A percentile compares a stretch with the other conserved stretches of the same genome.
Conservation (phyloP, 2,113 vertebrate genomes). For the Chlorodrepanis virens region DNA sequence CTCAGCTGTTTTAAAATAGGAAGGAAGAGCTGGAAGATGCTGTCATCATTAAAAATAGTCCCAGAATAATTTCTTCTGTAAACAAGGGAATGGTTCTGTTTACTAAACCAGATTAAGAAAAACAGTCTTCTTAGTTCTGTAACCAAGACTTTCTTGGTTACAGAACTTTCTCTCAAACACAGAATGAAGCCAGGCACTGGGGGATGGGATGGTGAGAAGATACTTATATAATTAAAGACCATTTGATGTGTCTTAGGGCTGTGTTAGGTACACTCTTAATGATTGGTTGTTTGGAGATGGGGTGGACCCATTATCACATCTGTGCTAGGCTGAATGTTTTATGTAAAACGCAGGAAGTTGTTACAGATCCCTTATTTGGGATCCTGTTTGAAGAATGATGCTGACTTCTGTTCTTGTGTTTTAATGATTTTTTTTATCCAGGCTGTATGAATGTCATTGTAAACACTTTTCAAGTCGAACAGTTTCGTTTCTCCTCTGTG, state of each 20-base stretch:
- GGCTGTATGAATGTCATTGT: neutral
- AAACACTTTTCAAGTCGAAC: neutral
- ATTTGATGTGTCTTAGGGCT: neutral
- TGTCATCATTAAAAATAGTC: neutral
- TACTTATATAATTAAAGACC: neutral
- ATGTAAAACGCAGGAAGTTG: neutral
- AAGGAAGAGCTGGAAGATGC: neutral
- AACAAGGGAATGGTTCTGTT: neutral
- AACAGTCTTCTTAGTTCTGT: neutral
- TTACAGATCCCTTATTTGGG: neutral
- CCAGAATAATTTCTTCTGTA: neutral
- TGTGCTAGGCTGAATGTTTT: neutral
- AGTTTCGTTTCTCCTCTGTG: neutral
- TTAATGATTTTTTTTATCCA: neutral
- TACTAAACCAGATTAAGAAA: neutral
- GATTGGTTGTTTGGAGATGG: neutral
- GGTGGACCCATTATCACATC: neutral
- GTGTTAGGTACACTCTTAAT: neutral
- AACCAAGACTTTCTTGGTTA: neutral
- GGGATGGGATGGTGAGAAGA: neutral
- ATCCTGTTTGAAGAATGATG: neutral
- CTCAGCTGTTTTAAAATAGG: neutral
- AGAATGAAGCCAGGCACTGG: neutral
- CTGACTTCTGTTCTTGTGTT: neutral
- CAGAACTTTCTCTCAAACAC: neutral